Conservation (phyloP, 2,113 vertebrate genomes). For the Neogale vison region DNA sequence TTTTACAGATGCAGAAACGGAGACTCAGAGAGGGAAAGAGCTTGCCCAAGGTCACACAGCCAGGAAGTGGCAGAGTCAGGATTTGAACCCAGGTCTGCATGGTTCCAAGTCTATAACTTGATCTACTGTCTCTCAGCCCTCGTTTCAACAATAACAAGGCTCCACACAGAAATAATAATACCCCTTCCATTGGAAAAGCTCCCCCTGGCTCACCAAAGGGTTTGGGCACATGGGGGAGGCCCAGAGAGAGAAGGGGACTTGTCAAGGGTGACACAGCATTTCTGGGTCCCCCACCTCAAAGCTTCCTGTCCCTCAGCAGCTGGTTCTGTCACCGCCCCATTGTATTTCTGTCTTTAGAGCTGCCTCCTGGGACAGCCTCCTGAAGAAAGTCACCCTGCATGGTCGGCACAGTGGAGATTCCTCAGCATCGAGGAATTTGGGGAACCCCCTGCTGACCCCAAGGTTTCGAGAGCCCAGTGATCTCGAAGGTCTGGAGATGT, state of each 20-base stretch:
- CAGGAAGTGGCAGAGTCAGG: not conserved
- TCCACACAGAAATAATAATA: not conserved
- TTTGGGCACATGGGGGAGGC: not conserved
- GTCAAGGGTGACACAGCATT: not conserved
- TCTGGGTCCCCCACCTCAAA: not conserved
- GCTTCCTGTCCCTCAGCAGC: not conserved
- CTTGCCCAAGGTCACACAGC: not conserved
- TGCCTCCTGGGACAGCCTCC: no score
- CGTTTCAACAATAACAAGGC: not conserved
- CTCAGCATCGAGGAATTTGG: not conserved
- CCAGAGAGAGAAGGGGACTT: not conserved
- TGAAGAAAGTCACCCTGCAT: not conserved
- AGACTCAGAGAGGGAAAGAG: not conserved
- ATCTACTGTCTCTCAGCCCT: not conserved
- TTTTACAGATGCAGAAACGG: not conserved
- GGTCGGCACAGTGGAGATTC: accelerated
- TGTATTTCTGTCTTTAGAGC: not conserved
- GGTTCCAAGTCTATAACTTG: not conserved
- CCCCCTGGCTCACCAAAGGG: not conserved
- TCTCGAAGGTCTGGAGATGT: not conserved
- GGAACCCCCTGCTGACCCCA: not conserved
- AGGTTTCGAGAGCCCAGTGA: accelerated
- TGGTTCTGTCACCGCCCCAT: not conserved
- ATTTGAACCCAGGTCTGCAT: not conserved
- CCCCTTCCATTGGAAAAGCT: not conserved